phyloP scores from a whole-genome alignment of 2,797 vertebrate species.

The Clamator glandarius region DNA sequence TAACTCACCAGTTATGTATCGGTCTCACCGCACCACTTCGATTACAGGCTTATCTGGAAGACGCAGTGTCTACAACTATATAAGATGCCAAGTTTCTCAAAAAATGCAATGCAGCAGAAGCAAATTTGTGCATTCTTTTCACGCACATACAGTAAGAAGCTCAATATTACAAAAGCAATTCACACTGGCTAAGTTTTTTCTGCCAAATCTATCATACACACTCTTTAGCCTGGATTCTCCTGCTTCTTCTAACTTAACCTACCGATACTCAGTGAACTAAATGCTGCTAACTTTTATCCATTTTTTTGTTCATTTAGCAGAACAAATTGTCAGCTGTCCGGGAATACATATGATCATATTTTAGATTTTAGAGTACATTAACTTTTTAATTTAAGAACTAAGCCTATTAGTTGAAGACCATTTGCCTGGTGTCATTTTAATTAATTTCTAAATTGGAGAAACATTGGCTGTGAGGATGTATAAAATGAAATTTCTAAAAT shows the following conservation, averaged over 20 bases:
- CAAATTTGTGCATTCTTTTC: neutral
- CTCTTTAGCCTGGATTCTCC: neutral
- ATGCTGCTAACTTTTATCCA: neutral
- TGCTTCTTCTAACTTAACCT: neutral
- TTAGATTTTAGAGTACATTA: neutral
- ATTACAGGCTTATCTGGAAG: neutral
- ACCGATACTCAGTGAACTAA: neutral
- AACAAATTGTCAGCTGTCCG: slow-evolving; percentile 17
- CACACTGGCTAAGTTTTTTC: neutral
- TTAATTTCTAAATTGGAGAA: neutral
- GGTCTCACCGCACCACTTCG: neutral
- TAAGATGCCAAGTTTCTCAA: neutral
- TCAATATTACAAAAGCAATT: neutral
- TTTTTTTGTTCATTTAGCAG: neutral
- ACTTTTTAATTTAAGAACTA: neutral
- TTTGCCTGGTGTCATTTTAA: neutral
- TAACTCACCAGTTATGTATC: neutral
- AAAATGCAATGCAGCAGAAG: neutral
- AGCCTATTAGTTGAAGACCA: neutral
- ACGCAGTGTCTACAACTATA: fast-evolving
- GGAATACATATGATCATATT: neutral
- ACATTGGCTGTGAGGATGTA: neutral
- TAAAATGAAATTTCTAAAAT: neutral
- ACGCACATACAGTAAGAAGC: neutral
- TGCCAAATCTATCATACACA: neutral